Evolutionary conservation across 2,888 invertebrate genomes (phyloP).

Genomic region (Nebria salina): DNA sequence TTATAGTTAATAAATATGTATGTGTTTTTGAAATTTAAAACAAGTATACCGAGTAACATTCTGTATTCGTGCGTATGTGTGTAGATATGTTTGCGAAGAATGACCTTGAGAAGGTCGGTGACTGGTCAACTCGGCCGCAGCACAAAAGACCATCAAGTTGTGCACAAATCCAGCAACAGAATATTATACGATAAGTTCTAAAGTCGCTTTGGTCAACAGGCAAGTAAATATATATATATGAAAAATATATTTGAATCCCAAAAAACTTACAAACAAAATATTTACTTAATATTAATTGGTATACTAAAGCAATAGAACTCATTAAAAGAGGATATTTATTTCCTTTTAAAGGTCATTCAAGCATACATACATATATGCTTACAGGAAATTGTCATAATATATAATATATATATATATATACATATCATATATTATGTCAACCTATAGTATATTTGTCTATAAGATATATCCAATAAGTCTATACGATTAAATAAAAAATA

Average conservation of each 20-base stretch:
- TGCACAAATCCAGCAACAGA: background rate
- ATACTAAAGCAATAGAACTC: background rate
- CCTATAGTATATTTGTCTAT: too few species aligned
- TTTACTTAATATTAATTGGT: background rate
- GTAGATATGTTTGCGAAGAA: slow-evolving; percentile 29
- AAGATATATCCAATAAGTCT: background rate
- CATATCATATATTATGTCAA: background rate
- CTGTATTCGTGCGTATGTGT: slow-evolving; percentile 30
- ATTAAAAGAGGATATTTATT: too few species aligned
- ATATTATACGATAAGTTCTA: too few species aligned
- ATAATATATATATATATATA: background rate
- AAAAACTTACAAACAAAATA: too few species aligned
- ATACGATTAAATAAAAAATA: too few species aligned
- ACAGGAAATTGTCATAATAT: background rate
- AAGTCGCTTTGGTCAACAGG: too few species aligned
- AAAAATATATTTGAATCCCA: too few species aligned
- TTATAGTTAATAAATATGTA: too few species aligned
- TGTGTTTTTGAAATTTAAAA: too few species aligned
- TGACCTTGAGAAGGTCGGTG: slow-evolving; percentile 62
- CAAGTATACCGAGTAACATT: too few species aligned
- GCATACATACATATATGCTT: background rate
- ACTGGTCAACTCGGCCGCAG: slow-evolving; percentile 56
- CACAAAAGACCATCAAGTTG: slow-evolving; percentile 11
- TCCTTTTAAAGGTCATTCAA: background rate
- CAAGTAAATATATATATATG: too few species aligned